Conservation (phyloP, 1,140 invertebrate genomes). For the Drosophila malerkotliana region DNA sequence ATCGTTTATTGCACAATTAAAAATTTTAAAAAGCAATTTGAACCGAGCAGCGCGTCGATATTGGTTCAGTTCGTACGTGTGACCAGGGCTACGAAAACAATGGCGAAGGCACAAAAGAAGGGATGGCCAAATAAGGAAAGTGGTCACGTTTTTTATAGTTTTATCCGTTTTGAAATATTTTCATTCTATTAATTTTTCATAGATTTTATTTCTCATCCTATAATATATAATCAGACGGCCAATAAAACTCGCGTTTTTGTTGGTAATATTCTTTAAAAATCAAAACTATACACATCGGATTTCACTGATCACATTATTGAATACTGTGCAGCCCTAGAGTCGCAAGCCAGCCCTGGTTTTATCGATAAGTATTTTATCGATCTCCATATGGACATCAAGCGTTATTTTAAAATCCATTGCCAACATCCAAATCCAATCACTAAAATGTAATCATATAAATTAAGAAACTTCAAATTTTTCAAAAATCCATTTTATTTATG, state of each 20-base stretch:
- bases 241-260: no score
- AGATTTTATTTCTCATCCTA: no score
- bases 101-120: neutral
- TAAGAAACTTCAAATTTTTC: neutral
- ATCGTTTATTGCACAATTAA: conserved; percentile 16
- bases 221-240: no score
- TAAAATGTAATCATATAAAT: no score
- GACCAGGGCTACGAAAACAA: conserved; percentile 4
- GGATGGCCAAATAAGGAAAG: neutral
- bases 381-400: neutral
- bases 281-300: no score
- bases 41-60: conserved; percentile 49
- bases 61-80: neutral
- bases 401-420: neutral
- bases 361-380: neutral
- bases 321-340: neutral
- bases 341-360: neutral
- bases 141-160: neutral
- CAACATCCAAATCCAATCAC: neutral
- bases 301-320: neutral
- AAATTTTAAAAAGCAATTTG: conserved; percentile 26
- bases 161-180: neutral
- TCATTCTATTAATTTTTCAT: neutral
- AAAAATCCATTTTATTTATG: conserved; percentile 67
- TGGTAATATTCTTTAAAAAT: no score